These are phyloP conservation scores for Nomada goodeniana DNA, from an alignment of 2,888 invertebrate species.

Conservation along the genomic window DNA sequence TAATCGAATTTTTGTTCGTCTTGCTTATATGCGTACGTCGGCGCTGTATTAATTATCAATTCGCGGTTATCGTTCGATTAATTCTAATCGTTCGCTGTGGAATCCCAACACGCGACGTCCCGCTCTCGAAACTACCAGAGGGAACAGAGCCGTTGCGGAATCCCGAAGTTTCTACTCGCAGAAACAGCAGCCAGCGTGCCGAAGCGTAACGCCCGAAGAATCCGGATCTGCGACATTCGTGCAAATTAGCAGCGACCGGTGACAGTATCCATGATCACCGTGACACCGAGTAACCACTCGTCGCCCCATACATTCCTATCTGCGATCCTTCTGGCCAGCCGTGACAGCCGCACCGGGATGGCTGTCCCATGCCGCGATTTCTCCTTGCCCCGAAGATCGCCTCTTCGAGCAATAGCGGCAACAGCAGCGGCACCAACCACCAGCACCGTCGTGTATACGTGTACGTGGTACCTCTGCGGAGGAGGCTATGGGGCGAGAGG, in stretches of 20 bases:
- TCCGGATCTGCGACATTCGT: conserved; percentile 59
- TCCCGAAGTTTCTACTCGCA: conserved; percentile 15
- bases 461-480: neutral
- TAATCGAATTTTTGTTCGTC: too few species aligned
- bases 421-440: neutral
- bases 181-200: conserved; percentile 15
- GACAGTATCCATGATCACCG: conserved; percentile 65
- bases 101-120: too few species aligned
- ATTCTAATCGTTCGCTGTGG: too few species aligned
- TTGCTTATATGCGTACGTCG: too few species aligned
- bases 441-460: conserved; percentile 40
- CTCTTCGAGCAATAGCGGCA: neutral
- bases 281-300: conserved; percentile 62
- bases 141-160: neutral
- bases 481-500: conserved; percentile 34
- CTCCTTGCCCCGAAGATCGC: conserved; percentile 9
- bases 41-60: too few species aligned
- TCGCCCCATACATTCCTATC: conserved; percentile 60
- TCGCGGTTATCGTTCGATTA: too few species aligned
- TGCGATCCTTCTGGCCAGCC: conserved; percentile 42
- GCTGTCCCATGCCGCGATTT: conserved; percentile 45
- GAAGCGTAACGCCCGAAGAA: conserved; percentile 52
- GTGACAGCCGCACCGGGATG: conserved; percentile 53
- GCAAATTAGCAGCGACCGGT: conserved; percentile 60
- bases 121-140: too few species aligned